Evolutionary conservation across 2,888 invertebrate genomes (phyloP).

Genomic region (Parelbella ahira): DNA sequence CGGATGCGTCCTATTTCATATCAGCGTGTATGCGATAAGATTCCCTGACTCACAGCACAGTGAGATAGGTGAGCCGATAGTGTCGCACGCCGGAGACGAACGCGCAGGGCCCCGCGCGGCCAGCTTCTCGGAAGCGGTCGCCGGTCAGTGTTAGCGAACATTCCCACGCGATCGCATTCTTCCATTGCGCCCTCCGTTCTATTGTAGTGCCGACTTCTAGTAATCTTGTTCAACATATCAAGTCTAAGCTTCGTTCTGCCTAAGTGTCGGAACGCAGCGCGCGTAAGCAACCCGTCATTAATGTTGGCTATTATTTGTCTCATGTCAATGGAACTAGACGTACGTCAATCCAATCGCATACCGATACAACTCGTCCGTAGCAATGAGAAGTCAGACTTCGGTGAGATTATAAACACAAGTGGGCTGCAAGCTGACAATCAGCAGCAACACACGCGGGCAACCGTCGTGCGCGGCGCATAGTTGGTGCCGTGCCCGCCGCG

Average conservation of each 20-base stretch:
- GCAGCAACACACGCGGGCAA: slow-evolving; percentile 5
- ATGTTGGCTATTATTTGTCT: no score
- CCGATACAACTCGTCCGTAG: slow-evolving; percentile 12
- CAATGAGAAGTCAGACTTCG: slow-evolving; percentile 3
- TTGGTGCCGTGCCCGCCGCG: slow-evolving; percentile 9
- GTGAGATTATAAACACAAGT: slow-evolving; percentile 10
- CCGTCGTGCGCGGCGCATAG: not conserved
- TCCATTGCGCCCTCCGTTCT: slow-evolving; percentile 16
- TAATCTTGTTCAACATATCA: no score
- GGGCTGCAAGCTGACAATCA: not conserved
- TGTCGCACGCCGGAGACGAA: no score
- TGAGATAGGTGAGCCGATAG: no score
- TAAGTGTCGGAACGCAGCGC: no score
- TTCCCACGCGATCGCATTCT: slow-evolving; percentile 24
- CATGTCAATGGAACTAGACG: no score
- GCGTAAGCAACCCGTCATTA: no score
- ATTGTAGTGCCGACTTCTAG: slow-evolving; percentile 23
- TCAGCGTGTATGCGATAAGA: slow-evolving; percentile 13
- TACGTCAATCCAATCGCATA: slow-evolving; percentile 7
- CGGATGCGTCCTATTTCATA: no score
- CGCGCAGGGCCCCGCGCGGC: not conserved
- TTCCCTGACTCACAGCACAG: no score
- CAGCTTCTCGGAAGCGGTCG: slow-evolving; percentile 12
- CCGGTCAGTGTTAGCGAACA: slow-evolving; percentile 12
- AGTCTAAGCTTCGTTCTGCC: no score